These are phyloP conservation scores for Salmo trutta DNA, from an alignment of 2,797 vertebrate species.

Conservation along the genomic window DNA sequence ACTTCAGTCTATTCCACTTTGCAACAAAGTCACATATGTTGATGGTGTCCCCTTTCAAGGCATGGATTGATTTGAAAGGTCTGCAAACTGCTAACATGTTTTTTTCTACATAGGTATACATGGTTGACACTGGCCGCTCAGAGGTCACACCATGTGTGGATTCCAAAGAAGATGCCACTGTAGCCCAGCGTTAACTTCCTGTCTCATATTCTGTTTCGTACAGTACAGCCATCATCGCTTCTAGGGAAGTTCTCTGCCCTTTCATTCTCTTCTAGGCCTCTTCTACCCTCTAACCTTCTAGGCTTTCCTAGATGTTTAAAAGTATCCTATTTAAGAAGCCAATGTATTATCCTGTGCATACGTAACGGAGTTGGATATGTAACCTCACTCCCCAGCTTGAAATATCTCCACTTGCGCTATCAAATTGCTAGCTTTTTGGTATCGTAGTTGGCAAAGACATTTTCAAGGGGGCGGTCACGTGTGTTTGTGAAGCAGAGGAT, in stretches of 20 bases:
- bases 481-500: too few species aligned
- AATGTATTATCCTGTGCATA: not conserved
- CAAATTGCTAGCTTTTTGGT: not conserved
- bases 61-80: conserved; percentile 48
- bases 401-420: not conserved
- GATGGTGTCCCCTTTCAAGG: conserved; percentile 41
- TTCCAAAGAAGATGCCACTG: conserved; percentile 19
- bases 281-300: not conserved
- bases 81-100: conserved; percentile 41
- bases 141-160: conserved; percentile 25
- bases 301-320: not conserved
- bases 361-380: not conserved
- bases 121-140: conserved; percentile 12
- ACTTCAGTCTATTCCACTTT: conserved; percentile 9
- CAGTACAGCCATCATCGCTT: not conserved
- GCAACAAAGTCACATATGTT: conserved; percentile 19
- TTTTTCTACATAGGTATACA: not conserved
- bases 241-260: not conserved
- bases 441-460: not conserved
- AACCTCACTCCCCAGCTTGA: not conserved
- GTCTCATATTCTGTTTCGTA: not conserved
- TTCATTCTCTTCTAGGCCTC: not conserved
- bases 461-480: not conserved
- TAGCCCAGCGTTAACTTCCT: not conserved
- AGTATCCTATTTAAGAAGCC: not conserved